phyloP scores from a whole-genome alignment of 2,888 invertebrate species.

The Julus scandinavius region DNA sequence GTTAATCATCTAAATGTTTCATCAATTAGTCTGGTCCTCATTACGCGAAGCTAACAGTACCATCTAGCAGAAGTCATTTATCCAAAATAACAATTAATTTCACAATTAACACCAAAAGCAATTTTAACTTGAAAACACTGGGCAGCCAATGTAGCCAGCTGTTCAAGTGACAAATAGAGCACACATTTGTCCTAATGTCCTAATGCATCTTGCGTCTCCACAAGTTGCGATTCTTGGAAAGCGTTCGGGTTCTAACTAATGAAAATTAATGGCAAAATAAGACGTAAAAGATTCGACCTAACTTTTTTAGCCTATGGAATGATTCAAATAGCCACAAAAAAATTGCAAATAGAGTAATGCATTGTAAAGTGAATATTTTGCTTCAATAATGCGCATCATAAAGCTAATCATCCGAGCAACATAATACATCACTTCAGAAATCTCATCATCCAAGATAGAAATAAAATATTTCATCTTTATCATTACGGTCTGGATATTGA shows the following conservation, averaged over 20 bases:
- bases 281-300: background rate
- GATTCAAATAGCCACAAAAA: background rate
- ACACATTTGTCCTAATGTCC: background rate
- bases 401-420: too few relatives aligned
- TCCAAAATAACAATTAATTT: background rate
- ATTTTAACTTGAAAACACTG: background rate
- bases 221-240: background rate
- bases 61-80: background rate
- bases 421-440: too few relatives aligned
- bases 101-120: background rate
- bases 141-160: background rate
- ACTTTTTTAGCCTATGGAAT: background rate
- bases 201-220: background rate
- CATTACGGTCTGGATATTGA: too few relatives aligned
- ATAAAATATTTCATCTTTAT: too few relatives aligned
- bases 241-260: background rate
- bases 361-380: too few relatives aligned
- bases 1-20: background rate
- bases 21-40: background rate
- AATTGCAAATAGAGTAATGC: background rate
- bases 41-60: background rate
- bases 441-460: too few relatives aligned
- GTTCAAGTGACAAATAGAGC: conserved; percentile 3
- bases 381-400: too few relatives aligned
- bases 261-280: conserved; percentile 12